phyloP scores from a whole-genome alignment of 2,888 invertebrate genomes.

The Drosophila crucigera region DNA sequence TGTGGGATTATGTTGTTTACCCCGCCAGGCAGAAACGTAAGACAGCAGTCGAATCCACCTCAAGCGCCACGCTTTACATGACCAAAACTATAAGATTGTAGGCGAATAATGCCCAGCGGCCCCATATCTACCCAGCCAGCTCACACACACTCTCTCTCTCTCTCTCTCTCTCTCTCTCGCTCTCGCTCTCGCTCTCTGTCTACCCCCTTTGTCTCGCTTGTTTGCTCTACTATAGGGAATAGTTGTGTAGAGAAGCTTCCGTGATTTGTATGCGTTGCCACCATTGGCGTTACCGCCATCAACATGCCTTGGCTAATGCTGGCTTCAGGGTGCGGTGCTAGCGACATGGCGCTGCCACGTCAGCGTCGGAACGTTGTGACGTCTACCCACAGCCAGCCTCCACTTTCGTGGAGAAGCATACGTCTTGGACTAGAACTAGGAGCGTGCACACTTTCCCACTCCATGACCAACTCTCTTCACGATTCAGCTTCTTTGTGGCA shows the following conservation, averaged over 20 bases:
- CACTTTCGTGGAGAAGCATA: constrained; percentile 41
- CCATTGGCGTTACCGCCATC: constrained; percentile 52
- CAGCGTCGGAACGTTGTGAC: background rate
- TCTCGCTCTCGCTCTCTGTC: too few species aligned
- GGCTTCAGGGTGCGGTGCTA: constrained; percentile 32
- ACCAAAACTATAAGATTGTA: constrained; percentile 70
- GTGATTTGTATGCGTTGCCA: constrained; percentile 76
- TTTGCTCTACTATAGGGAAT: constrained; percentile 8
- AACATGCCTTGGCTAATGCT: constrained; percentile 62
- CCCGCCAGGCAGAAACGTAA: constrained; percentile 32
- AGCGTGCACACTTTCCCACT: constrained; percentile 48
- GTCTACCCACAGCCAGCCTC: background rate
- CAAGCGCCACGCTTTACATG: constrained; percentile 70
- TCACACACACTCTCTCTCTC: constrained; percentile 3
- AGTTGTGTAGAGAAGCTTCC: constrained; percentile 11
- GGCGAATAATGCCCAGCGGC: constrained; percentile 57
- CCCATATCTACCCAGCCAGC: constrained; percentile 7
- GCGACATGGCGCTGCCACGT: background rate
- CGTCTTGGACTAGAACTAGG: constrained; percentile 51
- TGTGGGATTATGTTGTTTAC: constrained; percentile 54
- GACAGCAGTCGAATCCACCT: constrained; percentile 29
- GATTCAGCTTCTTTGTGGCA: constrained; percentile 67
- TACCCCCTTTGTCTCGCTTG: background rate
- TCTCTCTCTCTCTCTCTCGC: background rate
- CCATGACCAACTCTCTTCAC: constrained; percentile 19